phyloP scores from a whole-genome alignment of 2,113 vertebrate genomes.

The Pogona vitticeps region DNA sequence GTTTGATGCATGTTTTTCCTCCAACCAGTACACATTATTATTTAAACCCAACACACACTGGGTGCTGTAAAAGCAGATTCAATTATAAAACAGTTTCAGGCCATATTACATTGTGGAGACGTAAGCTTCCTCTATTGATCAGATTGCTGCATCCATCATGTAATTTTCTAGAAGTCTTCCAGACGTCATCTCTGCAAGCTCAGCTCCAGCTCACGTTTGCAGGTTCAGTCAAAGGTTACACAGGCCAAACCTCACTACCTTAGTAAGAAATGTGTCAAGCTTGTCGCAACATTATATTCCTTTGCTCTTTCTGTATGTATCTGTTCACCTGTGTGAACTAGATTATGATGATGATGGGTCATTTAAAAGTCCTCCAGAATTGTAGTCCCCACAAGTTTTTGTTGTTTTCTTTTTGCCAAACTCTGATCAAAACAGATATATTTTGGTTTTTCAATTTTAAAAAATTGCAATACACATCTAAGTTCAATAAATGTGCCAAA shows the following conservation, averaged over 20 bases:
- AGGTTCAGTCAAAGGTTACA: background rate
- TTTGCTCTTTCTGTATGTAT: background rate
- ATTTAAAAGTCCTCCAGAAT: background rate
- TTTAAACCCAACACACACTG: background rate
- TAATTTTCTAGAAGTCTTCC: background rate
- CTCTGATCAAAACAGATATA: background rate
- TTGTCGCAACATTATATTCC: background rate
- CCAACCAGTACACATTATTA: background rate
- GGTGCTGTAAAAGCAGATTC: constrained; percentile 8
- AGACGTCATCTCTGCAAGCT: background rate
- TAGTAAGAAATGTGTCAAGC: background rate
- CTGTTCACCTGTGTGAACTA: background rate
- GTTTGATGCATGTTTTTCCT: background rate
- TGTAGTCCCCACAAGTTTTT: too few relatives aligned
- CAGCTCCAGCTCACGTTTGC: background rate
- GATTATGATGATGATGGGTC: background rate
- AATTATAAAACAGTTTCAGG: constrained; percentile 8
- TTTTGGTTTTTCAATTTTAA: background rate
- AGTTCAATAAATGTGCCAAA: background rate
- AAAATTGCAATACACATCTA: background rate
- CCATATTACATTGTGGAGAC: background rate
- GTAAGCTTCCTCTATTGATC: background rate
- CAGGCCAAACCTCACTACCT: background rate
- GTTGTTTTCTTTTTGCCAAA: too few relatives aligned
- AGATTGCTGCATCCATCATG: background rate